Evolutionary conservation across 2,797 vertebrate genomes (phyloP), one percentile per base, ranked within the genome.

Genomic region (Megalops cyprinoides): DNA sequence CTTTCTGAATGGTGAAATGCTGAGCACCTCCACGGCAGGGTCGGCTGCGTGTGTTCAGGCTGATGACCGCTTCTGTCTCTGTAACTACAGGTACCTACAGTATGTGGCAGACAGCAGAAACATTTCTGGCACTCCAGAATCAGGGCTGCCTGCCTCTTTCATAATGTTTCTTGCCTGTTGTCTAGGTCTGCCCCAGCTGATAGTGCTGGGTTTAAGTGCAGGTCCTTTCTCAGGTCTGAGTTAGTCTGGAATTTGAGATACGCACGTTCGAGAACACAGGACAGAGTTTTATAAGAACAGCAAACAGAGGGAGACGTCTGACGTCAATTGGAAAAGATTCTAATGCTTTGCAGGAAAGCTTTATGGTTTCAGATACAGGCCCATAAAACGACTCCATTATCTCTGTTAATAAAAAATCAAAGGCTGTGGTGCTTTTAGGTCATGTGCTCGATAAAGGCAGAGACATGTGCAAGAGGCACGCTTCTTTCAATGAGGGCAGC

Each of bases 321-420:
- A 71, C 67, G 67, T 71, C 37, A 44, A 71, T 8, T 14, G 18
- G 18, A 39, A 42, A 67, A 20, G 46, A 48, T 31, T 20, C 67
- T n/a, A 9, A 9, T 20, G 37, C 39, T 71, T 31, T 71, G 62
- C 31, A 18, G 65, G 42, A 37, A 20, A 37, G 31, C 42, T 69
- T 69, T 69, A 69, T 39, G 42, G 65, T 39, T 69, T 69, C 65
- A 69, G 31, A 69, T 39, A 69, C 34, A 31, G 67, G 37, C 67
- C 67, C 67, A 71, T 71, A 71, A 71, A 53, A 48, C 10, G 10
- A 12, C 39, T 2, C 67, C 62, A 39, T 71, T 71, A 71, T 44
- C 67, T 71, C 67, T 71, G 67, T n/a, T 44, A 42, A 71, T 71
- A 71, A 44, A 42, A 44, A 71, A 44, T 18, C 39, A 71, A 42